Conservation (phyloP, 2,113 vertebrate species). For the Rhabdornis inornatus region DNA sequence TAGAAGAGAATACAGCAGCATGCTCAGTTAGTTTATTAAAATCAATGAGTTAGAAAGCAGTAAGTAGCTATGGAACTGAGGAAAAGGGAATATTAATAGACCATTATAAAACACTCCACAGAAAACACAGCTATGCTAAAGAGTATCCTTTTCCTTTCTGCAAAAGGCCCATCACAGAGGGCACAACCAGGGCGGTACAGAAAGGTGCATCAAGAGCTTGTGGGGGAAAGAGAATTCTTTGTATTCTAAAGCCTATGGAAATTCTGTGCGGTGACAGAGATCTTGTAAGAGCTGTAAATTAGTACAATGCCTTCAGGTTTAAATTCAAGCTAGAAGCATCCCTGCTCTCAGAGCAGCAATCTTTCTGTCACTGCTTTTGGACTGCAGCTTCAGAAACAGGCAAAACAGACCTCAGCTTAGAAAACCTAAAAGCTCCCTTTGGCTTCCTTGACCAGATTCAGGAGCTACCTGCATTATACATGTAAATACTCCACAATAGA, state of each 20-base stretch:
- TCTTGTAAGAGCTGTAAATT: background rate
- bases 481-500: background rate
- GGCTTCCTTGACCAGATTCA: background rate
- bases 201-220: background rate
- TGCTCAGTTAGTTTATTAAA: background rate
- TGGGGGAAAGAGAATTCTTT: background rate
- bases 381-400: background rate
- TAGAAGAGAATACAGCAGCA: background rate
- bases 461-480: background rate
- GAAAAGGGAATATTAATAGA: background rate
- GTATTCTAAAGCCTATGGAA: background rate
- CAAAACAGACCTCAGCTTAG: background rate
- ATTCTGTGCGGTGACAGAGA: background rate
- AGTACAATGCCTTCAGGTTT: background rate
- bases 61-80: background rate
- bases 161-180: background rate
- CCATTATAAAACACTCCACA: background rate
- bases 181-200: background rate
- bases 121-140: background rate
- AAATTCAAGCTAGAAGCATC: background rate
- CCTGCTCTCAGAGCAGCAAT: background rate
- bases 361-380: background rate
- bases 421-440: background rate
- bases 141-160: background rate
- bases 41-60: slow-evolving; percentile 26